Base-by-base conservation (phyloP, 2,113 vertebrate species). In the Crotophaga sulcirostris region DNA sequence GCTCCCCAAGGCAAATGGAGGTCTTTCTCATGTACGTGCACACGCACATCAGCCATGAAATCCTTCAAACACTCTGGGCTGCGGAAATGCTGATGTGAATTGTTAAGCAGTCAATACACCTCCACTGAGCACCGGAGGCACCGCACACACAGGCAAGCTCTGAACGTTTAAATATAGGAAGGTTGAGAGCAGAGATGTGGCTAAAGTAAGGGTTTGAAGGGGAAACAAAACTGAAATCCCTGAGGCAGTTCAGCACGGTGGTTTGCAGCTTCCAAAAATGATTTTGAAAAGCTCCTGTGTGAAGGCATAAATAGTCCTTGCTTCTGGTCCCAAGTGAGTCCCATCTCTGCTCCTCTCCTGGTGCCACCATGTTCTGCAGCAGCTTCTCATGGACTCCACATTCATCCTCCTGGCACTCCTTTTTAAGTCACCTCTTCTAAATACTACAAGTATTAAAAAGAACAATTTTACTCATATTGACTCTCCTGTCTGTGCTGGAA, bases 11-110 rank as follows among this genome's bases (percentile, higher is more conserved):
- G 73, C 63, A 80, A 24, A 19, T 64, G 62, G 44, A 66, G 1
- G 0, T 59, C 56, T 59, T 20, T 67, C 69, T 47, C 34, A 66
- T 0, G 0, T 23, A 42, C 2, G 0, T 17, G 16, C 3, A 13
- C 38, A 17, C 0, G 6, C 3, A 10, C 21, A 28, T 26, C 59
- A 60, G 62, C 36, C 76, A 83, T 28, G 70, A 79, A 64, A 72
- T 7, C 68, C 42, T 62, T 56, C 77, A 54, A 49, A 56, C 40
- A 2, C 29, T 58, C 42, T 40, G 25, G 51, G 52, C 56, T 2
- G 3, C 3, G 1, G 84, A 33, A 47, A 17, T 0, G 3, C 54
- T 33, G 64, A 26, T 0, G 4, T 15, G 67, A 70, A 29, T 56
- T 17, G 34, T 28, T 45, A 23, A 42, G 63, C 40, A 47, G 54